Conservation (phyloP, 1,140 invertebrate species). For the Zaprionus kolodkinae region DNA sequence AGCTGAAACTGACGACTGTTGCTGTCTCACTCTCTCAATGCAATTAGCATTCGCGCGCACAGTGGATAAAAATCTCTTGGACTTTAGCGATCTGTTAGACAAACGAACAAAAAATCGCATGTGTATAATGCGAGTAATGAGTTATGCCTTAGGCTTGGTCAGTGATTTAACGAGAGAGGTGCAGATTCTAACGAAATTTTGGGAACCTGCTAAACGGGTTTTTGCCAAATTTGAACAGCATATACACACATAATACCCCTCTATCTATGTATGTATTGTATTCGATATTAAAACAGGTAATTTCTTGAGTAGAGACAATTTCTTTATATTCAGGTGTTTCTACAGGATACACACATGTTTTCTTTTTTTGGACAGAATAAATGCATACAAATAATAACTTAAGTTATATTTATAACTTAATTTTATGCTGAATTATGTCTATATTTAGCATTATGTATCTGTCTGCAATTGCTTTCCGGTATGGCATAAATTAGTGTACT, state of each 20-base stretch:
- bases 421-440: neutral
- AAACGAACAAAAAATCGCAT: neutral
- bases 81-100: constrained; percentile 18
- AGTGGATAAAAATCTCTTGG: neutral
- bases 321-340: neutral
- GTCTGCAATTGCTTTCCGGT: neutral
- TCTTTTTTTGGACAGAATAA: neutral
- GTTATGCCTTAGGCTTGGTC: constrained; percentile 61
- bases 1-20: constrained; percentile 16
- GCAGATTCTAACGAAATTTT: constrained; percentile 24
- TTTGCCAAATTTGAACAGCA: constrained; percentile 49
- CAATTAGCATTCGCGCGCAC: constrained; percentile 50
- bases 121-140: constrained; percentile 30
- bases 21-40: constrained; percentile 33
- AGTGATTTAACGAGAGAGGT: constrained; percentile 33
- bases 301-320: neutral
- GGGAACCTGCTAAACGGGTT: constrained; percentile 63
- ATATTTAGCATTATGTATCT: neutral
- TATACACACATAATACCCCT: neutral
- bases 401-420: neutral
- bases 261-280: neutral
- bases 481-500: constrained; percentile 2
- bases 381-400: neutral
- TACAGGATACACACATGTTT: constrained; percentile 27
- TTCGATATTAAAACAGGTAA: constrained; percentile 5